Evolutionary conservation across 2,888 invertebrate genomes (phyloP).

Genomic region (Amiota mariae): DNA sequence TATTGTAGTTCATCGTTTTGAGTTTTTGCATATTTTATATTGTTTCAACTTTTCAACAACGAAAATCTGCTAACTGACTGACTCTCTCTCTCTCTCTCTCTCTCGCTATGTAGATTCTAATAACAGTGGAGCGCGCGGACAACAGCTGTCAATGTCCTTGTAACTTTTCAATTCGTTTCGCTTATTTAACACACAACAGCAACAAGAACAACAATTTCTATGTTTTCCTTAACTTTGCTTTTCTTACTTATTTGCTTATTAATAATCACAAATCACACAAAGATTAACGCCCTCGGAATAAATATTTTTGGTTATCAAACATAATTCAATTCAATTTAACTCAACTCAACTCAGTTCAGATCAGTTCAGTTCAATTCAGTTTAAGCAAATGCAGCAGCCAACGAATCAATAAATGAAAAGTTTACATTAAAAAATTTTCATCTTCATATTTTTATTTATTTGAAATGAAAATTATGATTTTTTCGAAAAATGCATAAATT

Average conservation of each 20-base stretch:
- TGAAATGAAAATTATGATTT: background rate
- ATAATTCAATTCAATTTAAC: background rate
- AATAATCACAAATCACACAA: slow-evolving; percentile 23
- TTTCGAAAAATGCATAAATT: background rate
- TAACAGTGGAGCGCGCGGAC: background rate
- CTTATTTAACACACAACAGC: background rate
- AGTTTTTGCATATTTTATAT: slow-evolving; percentile 27
- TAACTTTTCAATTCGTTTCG: slow-evolving; percentile 8
- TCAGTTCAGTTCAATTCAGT: background rate
- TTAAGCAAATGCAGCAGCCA: background rate
- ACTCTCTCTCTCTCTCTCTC: background rate
- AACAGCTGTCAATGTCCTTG: slow-evolving; percentile 1
- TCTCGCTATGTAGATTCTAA: background rate
- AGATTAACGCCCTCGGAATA: slow-evolving; percentile 9
- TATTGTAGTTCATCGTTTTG: slow-evolving; percentile 6
- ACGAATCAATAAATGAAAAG: no score
- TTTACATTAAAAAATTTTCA: no score
- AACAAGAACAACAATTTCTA: background rate
- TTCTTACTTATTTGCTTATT: slow-evolving; percentile 10
- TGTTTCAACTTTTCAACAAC: slow-evolving; percentile 8
- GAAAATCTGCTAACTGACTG: background rate
- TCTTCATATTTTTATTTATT: no score
- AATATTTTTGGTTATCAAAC: background rate
- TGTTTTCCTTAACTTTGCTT: background rate
- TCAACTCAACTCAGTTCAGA: background rate